These are phyloP conservation scores for Drosophila nr. perissopoda DNA, from an alignment of 2,888 invertebrate genomes.

Conservation along the genomic window DNA sequence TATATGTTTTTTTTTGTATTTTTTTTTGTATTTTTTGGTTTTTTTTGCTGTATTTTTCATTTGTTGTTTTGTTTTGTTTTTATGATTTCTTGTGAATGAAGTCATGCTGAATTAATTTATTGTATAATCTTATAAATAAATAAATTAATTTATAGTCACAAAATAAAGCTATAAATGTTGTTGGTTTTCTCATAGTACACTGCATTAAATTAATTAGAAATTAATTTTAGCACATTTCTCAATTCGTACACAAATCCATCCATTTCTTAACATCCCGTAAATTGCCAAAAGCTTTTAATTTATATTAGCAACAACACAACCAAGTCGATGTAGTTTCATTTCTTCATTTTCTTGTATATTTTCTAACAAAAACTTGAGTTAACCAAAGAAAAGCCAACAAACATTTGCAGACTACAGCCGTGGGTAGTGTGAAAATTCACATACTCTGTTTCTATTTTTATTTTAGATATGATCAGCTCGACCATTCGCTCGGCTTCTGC, in stretches of 20 bases:
- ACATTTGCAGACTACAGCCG: conserved; percentile 34
- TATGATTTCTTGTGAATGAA: conserved; percentile 46
- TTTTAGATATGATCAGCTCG: neutral
- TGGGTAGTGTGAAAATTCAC: neutral
- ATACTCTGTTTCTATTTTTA: no score
- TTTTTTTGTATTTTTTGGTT: conserved; percentile 3
- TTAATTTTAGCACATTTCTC: conserved; percentile 41
- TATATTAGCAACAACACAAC: conserved; percentile 82
- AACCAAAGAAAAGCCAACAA: conserved; percentile 57
- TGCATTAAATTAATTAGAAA: conserved; percentile 64
- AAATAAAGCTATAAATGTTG: conserved; percentile 76
- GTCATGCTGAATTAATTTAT: conserved; percentile 69
- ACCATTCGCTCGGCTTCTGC: neutral
- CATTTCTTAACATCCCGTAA: conserved; percentile 1
- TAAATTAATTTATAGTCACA: conserved; percentile 74
- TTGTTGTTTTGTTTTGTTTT: conserved; percentile 22
- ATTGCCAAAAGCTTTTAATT: conserved; percentile 36
- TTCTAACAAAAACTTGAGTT: conserved; percentile 36
- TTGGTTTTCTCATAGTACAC: conserved; percentile 44
- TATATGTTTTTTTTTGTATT: conserved; percentile 25
- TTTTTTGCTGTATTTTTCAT: conserved; percentile 27
- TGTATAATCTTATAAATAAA: conserved; percentile 74
- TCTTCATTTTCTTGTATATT: conserved; percentile 5
- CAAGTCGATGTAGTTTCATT: conserved; percentile 82
- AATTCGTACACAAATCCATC: conserved; percentile 15